Base-by-base conservation (phyloP, 2,888 invertebrate species). In the Boloria euphrosyne region DNA sequence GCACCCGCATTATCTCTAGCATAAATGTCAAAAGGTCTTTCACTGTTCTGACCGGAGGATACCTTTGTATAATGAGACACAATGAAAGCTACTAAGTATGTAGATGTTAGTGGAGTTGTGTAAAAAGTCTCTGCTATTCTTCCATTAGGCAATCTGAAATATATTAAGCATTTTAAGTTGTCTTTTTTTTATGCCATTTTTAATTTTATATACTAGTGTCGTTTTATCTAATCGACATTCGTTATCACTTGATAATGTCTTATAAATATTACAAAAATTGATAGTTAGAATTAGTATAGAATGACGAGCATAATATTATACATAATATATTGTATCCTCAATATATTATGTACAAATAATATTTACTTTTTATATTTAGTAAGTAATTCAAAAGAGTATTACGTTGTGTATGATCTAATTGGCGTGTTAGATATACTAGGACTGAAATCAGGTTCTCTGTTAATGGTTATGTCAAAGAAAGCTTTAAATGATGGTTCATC, bases 401-500 rank as follows among this genome's bases (percentile, higher is more conserved):
- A 89, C 89, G 44, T 38, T 2, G 17, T 17, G 0, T 54, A 71
- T 0, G 14, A 54, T 58, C 75, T 82, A n/a, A 93, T 81, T 1
- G 95, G 95, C 95, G 95, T 96, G 78, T 96, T 96, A 7, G 95
- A 95, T 60, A 94, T 81, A 0, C 93, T 89, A 0, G 85, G 82
- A 13, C 87, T 92, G 80, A 93, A 93, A 63, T 84, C 83, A 0
- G 72, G 65, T 17, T 93, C 92, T 73, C 95, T 93, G 5, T 93
- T 91, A 59, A 97, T 93, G 62, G 93, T 94, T 27, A 98, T 93
- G 7, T 93, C 93, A 72, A 97, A 97, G 5, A 88, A 94, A 0
- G 97, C 96, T 80, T 97, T 97, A 79, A 96, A 95, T 16, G 93
- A 93, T 2, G 97, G 97, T 73, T 97, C 97, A 77, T 98, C 98